These are phyloP conservation scores for Phymatocera aterrima DNA, from an alignment of 2,888 invertebrate species.

Conservation along the genomic window DNA sequence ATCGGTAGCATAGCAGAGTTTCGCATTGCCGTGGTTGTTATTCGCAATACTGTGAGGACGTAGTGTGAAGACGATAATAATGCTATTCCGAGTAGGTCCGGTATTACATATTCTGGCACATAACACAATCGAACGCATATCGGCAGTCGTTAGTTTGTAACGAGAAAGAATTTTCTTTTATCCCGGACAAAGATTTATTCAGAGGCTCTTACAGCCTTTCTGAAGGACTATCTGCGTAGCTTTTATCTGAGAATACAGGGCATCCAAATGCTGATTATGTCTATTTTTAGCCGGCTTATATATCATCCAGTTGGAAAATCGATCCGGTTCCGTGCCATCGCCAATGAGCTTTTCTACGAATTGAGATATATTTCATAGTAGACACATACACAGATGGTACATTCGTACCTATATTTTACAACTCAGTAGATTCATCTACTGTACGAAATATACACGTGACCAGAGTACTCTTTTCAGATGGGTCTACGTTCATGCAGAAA, in stretches of 20 bases:
- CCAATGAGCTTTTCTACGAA: not conserved
- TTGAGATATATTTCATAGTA: not conserved
- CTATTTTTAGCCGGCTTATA: constrained; percentile 27
- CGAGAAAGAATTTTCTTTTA: not conserved
- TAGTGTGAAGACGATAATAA: not conserved
- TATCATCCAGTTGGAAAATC: constrained; percentile 33
- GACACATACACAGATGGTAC: not conserved
- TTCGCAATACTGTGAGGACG: not conserved
- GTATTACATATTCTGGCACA: not conserved
- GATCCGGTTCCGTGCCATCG: constrained; percentile 34
- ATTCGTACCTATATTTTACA: not conserved
- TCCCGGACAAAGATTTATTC: not conserved
- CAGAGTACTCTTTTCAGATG: not conserved
- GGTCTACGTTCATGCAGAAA: not conserved
- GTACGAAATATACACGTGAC: not conserved
- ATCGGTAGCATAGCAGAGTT: not conserved
- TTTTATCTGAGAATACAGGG: constrained; percentile 32
- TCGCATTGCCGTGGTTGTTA: not conserved
- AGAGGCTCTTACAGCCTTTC: not conserved
- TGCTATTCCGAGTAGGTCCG: not conserved
- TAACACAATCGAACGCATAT: not conserved
- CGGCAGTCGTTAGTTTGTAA: not conserved
- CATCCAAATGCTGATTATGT: constrained; percentile 7
- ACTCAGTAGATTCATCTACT: not conserved
- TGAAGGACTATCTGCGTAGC: constrained; percentile 53